Evolutionary conservation across 1,140 invertebrate species (phyloP).

Genomic region (Bombus fervidus): DNA sequence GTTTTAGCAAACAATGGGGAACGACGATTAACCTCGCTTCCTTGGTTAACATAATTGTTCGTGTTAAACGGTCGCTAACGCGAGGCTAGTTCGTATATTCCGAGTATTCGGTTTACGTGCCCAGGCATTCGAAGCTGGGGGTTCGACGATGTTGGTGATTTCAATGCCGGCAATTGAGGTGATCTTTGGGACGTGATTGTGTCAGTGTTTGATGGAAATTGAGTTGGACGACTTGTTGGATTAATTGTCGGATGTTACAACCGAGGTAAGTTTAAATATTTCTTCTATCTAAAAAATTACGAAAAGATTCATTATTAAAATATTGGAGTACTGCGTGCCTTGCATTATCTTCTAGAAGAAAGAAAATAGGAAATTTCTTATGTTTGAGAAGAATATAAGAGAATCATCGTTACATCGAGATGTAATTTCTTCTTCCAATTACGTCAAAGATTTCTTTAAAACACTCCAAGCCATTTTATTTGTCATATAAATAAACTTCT

Average conservation of each 20-base stretch:
- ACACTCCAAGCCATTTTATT: no score
- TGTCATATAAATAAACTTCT: neutral
- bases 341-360: no score
- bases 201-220: neutral
- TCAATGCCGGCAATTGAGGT: conserved; percentile 23
- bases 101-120: neutral
- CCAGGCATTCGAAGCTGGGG: neutral
- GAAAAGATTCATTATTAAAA: no score
- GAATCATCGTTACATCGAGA: no score
- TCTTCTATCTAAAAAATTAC: neutral
- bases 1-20: conserved; percentile 1
- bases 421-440: no score
- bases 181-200: neutral
- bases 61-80: neutral
- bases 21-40: conserved; percentile 4
- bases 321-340: no score
- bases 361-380: no score
- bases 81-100: neutral
- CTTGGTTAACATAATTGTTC: neutral
- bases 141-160: conserved; percentile 27
- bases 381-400: no score
- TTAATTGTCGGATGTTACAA: neutral
- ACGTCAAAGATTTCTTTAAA: no score
- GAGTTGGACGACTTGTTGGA: neutral
- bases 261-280: neutral